Evolutionary conservation across 2,113 vertebrate genomes (phyloP).

Genomic region (Colinus virginianus): DNA sequence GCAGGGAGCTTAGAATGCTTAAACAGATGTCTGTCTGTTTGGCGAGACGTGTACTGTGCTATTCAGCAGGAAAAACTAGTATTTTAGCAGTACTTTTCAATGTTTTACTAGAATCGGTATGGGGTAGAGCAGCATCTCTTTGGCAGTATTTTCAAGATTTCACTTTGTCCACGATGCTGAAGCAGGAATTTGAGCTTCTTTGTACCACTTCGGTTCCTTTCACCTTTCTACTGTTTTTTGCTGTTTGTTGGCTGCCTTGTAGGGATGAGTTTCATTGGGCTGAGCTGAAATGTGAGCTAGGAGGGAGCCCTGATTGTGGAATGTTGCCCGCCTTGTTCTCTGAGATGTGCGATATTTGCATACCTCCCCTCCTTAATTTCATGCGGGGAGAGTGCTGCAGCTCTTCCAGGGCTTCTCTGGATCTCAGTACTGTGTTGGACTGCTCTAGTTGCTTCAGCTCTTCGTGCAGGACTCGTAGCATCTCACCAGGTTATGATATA

Average conservation of each 20-base stretch:
- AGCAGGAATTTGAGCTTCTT: neutral
- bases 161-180: neutral
- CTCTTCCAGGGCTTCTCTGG: neutral
- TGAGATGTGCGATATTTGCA: conserved; percentile 41
- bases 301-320: conserved; percentile 23
- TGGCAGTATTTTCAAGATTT: neutral
- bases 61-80: conserved; percentile 42
- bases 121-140: neutral
- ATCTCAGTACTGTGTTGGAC: fast-evolving
- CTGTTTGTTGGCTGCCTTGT: neutral
- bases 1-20: neutral
- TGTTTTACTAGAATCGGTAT: neutral
- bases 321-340: conserved; percentile 46
- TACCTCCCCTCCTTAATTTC: conserved; percentile 26
- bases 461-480: neutral
- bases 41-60: neutral
- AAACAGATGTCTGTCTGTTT: neutral
- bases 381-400: neutral
- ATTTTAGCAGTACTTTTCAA: conserved; percentile 22
- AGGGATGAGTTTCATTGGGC: neutral
- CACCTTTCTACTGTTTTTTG: neutral
- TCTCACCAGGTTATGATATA: neutral
- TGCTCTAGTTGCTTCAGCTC: fast-evolving
- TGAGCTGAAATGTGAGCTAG: conserved; percentile 15
- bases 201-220: neutral